phyloP scores from a whole-genome alignment of 2,888 invertebrate genomes.

The Amblyteles armatorius region DNA sequence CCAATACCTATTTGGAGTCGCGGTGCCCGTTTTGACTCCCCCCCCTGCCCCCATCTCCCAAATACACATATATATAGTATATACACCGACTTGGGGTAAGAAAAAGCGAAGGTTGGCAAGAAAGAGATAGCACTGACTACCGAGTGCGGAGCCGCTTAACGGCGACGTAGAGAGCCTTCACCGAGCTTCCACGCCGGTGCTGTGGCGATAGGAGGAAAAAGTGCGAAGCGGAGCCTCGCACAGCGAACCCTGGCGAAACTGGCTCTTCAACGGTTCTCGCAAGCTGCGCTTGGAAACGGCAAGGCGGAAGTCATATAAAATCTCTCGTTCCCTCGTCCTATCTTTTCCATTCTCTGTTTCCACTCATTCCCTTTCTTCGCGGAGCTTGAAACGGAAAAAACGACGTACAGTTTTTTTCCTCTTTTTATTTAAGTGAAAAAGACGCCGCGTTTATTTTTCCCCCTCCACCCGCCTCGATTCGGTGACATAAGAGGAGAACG shows the following conservation, averaged over 20 bases:
- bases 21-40: too few relatives aligned
- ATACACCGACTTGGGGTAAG: neutral
- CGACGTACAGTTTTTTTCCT: too few relatives aligned
- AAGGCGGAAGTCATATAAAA: slow-evolving; percentile 61
- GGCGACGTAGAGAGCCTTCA: slow-evolving; percentile 16
- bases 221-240: slow-evolving; percentile 8
- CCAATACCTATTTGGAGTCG: too few relatives aligned
- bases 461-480: neutral
- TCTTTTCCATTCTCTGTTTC: neutral
- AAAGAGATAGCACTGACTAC: slow-evolving; percentile 11
- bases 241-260: slow-evolving; percentile 14
- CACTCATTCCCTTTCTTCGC: slow-evolving; percentile 6
- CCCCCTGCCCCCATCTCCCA: too few relatives aligned
- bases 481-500: slow-evolving; percentile 23
- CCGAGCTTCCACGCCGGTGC: neutral
- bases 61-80: too few relatives aligned
- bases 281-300: slow-evolving; percentile 39
- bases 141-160: slow-evolving; percentile 25
- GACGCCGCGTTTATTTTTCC: neutral
- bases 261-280: slow-evolving; percentile 1
- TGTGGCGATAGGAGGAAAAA: slow-evolving; percentile 6
- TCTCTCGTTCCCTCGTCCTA: slow-evolving; percentile 22
- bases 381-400: neutral
- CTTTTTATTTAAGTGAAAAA: neutral
- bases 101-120: neutral